Evolutionary conservation across 2,113 vertebrate genomes (phyloP), one percentile per base, ranked within the genome.

Genomic region (Pterocles orientalis): DNA sequence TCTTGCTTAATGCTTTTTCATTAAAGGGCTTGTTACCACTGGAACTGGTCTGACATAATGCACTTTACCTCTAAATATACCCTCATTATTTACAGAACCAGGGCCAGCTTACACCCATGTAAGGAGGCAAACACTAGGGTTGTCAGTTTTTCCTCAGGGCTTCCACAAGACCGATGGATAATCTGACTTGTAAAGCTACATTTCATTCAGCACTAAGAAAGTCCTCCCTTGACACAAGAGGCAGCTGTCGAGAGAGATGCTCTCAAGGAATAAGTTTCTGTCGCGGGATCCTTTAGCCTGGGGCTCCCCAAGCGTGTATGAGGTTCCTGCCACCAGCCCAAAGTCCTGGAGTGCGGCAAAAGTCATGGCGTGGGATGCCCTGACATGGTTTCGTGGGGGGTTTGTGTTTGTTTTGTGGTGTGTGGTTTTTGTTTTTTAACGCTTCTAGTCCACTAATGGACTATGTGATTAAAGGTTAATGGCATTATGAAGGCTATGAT

Each of bases 1-100:
- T 80, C 82, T 47, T 45, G 65, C 77, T 87, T 92, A 76, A 92
- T 66, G 66, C 65, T 94, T 94, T 95, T 82, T 85, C 45, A 85
- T 84, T 85, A 82, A 80, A 76, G 41, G 53, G 64, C 58, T 91
- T 80, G 33, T 56, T 91, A 85, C 77, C 66, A 19, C 78, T 94
- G 66, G 54, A 91, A 91, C 45, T 19, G 31, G n/a, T 82, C 87
- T 90, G 70, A 92, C 84, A 79, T 28, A 94, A 85, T 43, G 69
- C 66, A 85, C 54, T 91, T 88, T 2, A 50, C 51, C 29, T 53
- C 69, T 77, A 94, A 91, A 91, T 65, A 79, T 34, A 86, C 79
- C 57, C 56, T 68, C 50, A 14, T 51, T 56, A 89, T 84, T 91
- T 86, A 64, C 43, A 56, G 58, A 81, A 51, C 11, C 47, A 9